Base-by-base conservation (phyloP, 2,797 vertebrate species). In the Hydrolagus colliei region DNA sequence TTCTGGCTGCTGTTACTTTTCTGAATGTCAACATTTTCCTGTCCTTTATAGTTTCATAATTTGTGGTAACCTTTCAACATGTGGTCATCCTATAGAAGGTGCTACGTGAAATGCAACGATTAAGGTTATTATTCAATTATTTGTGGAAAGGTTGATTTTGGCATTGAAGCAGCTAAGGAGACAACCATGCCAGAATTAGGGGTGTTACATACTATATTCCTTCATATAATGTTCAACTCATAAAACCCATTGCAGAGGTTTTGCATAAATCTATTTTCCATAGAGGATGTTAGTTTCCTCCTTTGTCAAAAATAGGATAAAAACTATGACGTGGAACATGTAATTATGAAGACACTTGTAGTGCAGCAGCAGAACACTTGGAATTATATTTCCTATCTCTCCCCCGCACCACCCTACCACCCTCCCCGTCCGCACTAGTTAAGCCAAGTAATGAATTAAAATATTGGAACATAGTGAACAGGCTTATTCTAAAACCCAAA, bases 391-490 rank as follows among this genome's bases (percentile, higher is more conserved):
- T 71, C 32, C 62, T 84, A 32, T 27, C 27, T 27, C 27, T 27
- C 7, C 79, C 65, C 41, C 41, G 3, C 41, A 52, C 2, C 41
- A 3, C 41, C 41, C 41, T 27, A 27, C 27, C 27, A 27, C 27
- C 27, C 27, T 27, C 27, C 27, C 27, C 1, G 27, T 52, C 52
- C 20, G 65, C 63, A 52, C 41, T 52, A 52, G 41, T 41, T 84
- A 10, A 63, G 20, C 71, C 79, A 71, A 71, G 12, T 52, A 84
- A 84, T 41, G 14, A 67, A 67, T 82, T 67, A 84, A 84, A 84
- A 68, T 67, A n/a, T 3, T 84, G 79, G 20, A 71, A 16, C n/a
- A 20, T 68, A 20, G 65, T 71, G 65, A 68, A 16, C 18, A 84
- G 65, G 27, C 27, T 68, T 84, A 84, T 16, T 71, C 14, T 68